Base-by-base conservation (phyloP, 2,797 vertebrate genomes). In the Hypotaenidia okinawae region DNA sequence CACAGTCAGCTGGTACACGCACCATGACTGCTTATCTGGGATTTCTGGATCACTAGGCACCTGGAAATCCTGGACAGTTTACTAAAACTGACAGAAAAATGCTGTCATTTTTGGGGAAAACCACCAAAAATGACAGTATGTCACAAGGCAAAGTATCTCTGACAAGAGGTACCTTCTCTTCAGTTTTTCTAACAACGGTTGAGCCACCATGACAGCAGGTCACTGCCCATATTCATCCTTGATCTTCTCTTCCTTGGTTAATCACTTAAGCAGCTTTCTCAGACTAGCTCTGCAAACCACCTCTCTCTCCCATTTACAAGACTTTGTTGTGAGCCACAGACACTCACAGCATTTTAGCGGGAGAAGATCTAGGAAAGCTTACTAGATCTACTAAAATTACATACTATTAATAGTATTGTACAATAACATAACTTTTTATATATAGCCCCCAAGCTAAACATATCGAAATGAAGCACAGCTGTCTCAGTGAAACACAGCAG, bases 381-480 rank as follows among this genome's bases (percentile, higher is more conserved):
- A 63, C 55, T 35, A 66, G 37, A 87, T 58, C 51, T 82, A 89
- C 81, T 76, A 87, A 90, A 92, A 92, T 84, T 55, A 69, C 66
- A n/a, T 16, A 75, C 87, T 89, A 69, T 66, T 87, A 89, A 92
- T 57, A 94, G 90, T 24, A 78, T 45, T 78, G 67, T 69, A 92
- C 51, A 89, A 62, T 90, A 95, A 84, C 37, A 75, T 39, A 75
- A 81, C 49, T 81, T 96, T 78, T 87, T 87, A 82, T 76, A 79
- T 73, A 82, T 73, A 92, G 70, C 51, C 35, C 6, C 0, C 2
- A 84, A 51, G 62, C 47, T 75, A 92, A 94, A 89, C 62, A 6
- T 45, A 90, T 9, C 8, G 4, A 90, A 90, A 82, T 1, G 51
- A 93, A 84, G 66, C 80, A 78, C 77, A 84, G 88, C 73, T 81